Evolutionary conservation across 2,113 vertebrate genomes (phyloP).

Genomic region (Carlito syrichta): DNA sequence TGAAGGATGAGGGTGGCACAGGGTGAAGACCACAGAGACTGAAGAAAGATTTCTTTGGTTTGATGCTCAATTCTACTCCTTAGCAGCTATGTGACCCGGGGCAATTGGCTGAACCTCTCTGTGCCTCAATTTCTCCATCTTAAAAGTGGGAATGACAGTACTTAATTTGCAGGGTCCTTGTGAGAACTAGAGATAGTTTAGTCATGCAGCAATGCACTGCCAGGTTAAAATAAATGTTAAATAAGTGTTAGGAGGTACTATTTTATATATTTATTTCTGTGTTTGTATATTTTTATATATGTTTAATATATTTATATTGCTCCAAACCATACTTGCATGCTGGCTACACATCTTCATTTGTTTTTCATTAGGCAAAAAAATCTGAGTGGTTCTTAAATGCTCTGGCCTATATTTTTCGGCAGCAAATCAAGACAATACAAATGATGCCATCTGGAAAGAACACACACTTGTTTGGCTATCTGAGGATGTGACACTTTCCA

Average conservation of each 20-base stretch:
- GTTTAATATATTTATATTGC: background rate
- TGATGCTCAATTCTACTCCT: background rate
- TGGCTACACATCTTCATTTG: background rate
- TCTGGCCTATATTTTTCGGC: background rate
- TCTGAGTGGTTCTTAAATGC: background rate
- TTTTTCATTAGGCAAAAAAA: background rate
- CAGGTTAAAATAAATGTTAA: background rate
- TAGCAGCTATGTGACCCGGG: background rate
- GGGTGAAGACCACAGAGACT: accelerated
- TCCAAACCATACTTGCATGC: background rate
- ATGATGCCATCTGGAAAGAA: background rate
- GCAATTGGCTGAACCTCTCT: background rate
- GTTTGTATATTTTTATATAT: background rate
- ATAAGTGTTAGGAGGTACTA: background rate
- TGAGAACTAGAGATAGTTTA: background rate
- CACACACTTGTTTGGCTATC: background rate
- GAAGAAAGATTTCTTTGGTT: background rate
- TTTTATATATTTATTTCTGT: background rate
- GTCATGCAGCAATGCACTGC: background rate
- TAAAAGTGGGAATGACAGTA: background rate
- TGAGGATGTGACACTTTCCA: background rate
- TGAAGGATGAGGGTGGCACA: too few species aligned
- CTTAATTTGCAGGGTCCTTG: background rate
- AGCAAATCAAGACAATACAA: background rate
- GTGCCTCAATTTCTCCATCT: background rate